A percentile compares a stretch with the other conserved stretches of the same genome.
Conservation (phyloP, 2,797 vertebrate genomes). For the Ctenopoma kingsleyae region DNA sequence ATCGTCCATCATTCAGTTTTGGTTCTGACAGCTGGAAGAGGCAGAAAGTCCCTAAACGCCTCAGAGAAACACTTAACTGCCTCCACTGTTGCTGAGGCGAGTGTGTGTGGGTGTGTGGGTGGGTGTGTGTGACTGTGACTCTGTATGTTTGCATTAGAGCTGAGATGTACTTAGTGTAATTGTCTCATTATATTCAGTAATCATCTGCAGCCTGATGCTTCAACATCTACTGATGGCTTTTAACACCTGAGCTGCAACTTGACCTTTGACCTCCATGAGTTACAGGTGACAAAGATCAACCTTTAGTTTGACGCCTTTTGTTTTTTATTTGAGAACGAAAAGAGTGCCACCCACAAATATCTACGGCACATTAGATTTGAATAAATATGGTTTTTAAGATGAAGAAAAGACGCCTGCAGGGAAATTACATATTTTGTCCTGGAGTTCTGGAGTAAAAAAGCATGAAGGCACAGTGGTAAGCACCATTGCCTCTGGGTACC, state of each 20-base stretch:
- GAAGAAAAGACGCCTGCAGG: not conserved
- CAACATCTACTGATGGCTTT: not conserved
- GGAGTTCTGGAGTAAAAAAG: not conserved
- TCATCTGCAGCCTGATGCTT: conserved; percentile 28
- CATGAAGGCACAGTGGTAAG: not conserved
- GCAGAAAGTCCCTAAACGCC: conserved; percentile 72
- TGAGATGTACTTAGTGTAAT: conserved; percentile 44
- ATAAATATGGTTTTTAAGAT: not conserved
- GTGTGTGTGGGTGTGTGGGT: conserved; percentile 6
- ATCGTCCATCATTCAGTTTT: conserved; percentile 73
- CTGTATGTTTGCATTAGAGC: conserved; percentile 43
- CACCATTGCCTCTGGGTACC: not conserved
- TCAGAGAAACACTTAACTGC: conserved; percentile 69
- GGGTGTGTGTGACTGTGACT: conserved; percentile 12
- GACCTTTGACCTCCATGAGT: conserved; percentile 27
- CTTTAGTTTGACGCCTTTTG: not conserved
- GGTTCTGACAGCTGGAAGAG: conserved; percentile 74
- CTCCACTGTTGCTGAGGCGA: conserved; percentile 39
- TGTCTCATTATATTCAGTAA: conserved; percentile 59
- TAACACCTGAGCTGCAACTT: conserved; percentile 14
- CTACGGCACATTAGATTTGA: no score
- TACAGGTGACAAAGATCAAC: not conserved
- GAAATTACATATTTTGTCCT: not conserved
- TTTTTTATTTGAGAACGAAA: not conserved
- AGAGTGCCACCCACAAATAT: not conserved